Evolutionary conservation across 2,113 vertebrate genomes (phyloP).

Genomic region (Saccopteryx leptura): DNA sequence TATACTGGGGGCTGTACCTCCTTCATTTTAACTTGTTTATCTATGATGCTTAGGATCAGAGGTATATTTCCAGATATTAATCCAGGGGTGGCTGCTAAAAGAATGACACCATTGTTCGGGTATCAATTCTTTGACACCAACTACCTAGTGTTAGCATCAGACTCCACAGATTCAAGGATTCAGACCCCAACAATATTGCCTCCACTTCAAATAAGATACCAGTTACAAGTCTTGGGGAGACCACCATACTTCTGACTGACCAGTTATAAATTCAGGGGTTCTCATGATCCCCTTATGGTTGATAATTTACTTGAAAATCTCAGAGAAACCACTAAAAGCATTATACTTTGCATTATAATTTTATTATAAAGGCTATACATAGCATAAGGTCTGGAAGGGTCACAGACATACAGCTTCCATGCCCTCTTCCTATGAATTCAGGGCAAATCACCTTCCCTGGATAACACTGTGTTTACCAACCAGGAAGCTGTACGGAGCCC

Average conservation of each 20-base stretch:
- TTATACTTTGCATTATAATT: neutral
- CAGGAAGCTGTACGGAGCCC: neutral
- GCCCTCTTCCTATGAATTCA: neutral
- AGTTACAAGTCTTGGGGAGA: neutral
- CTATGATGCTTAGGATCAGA: neutral
- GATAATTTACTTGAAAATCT: conserved; percentile 48
- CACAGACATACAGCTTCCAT: neutral
- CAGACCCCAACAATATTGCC: neutral
- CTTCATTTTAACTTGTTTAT: conserved; percentile 43
- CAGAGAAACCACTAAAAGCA: neutral
- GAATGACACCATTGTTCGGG: neutral
- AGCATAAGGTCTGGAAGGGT: neutral
- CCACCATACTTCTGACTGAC: conserved; percentile 27
- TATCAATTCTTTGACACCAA: conserved; percentile 50
- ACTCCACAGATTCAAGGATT: conserved; percentile 9
- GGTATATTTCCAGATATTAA: conserved; percentile 48
- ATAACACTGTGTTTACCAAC: neutral
- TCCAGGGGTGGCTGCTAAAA: neutral
- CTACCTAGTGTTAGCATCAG: neutral
- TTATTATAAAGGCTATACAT: conserved; percentile 5
- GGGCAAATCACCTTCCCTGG: neutral
- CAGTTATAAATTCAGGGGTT: conserved; percentile 42
- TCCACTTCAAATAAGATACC: neutral
- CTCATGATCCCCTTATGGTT: neutral
- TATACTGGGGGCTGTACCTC: neutral